Evolutionary conservation across 1,140 invertebrate genomes (phyloP).

Genomic region (Mya arenaria): DNA sequence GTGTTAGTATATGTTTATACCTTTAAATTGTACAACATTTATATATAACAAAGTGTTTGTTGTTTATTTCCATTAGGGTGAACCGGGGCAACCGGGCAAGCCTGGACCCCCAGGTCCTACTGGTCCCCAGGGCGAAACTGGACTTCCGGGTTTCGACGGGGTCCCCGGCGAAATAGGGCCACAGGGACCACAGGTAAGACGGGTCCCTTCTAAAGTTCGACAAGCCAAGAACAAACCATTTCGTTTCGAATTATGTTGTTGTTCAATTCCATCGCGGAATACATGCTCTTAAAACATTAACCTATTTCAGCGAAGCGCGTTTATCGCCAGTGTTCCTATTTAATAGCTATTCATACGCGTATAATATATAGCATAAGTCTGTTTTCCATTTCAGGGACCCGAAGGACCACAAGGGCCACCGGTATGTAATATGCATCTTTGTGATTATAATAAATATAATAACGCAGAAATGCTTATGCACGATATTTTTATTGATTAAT

Average conservation of each 20-base stretch:
- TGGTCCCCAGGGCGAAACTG: slow-evolving; percentile 44
- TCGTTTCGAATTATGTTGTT: too few species aligned
- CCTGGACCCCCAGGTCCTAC: slow-evolving; percentile 49
- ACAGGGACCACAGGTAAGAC: slow-evolving; percentile 26
- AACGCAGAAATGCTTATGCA: too few species aligned
- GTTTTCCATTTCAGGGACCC: slow-evolving; percentile 42
- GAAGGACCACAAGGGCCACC: slow-evolving; percentile 36
- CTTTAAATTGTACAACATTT: too few species aligned
- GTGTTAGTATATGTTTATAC: not conserved
- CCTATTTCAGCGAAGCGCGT: too few species aligned
- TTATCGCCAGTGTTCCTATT: too few species aligned
- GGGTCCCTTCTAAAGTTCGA: too few species aligned
- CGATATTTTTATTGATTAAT: too few species aligned
- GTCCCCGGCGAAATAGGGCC: slow-evolving; percentile 22
- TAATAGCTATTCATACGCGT: not conserved
- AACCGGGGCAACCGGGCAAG: slow-evolving; percentile 50
- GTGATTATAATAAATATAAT: too few species aligned
- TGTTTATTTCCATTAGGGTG: slow-evolving; percentile 44
- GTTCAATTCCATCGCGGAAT: too few species aligned
- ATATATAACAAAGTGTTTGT: too few species aligned
- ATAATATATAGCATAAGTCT: not conserved
- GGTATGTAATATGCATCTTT: not conserved
- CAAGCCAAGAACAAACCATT: too few species aligned
- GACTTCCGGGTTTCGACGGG: slow-evolving; percentile 43
- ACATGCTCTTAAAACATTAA: too few species aligned